These are phyloP conservation scores for Esox masquinongy DNA, from an alignment of 2,797 vertebrate species.

Conservation along the genomic window DNA sequence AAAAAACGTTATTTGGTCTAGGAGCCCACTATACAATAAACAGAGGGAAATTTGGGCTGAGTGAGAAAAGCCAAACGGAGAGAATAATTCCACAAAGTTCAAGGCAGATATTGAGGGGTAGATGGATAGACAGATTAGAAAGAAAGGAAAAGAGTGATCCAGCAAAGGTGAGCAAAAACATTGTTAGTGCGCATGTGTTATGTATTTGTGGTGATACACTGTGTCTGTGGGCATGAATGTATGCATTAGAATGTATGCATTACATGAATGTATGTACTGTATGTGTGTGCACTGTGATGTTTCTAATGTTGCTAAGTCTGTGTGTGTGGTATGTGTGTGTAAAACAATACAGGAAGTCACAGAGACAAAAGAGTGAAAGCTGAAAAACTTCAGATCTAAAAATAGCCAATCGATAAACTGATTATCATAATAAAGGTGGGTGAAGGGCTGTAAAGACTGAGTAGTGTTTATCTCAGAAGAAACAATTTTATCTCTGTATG, in stretches of 20 bases:
- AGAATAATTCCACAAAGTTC: too few species aligned
- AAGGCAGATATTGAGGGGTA: too few species aligned
- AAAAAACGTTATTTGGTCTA: too few species aligned
- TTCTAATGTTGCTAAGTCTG: background rate
- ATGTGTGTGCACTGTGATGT: background rate
- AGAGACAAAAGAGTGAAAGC: constrained; percentile 38
- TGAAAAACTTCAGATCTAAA: constrained; percentile 54
- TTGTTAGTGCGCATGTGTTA: too few species aligned
- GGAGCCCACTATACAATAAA: too few species aligned
- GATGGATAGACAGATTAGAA: too few species aligned
- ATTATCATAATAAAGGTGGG: constrained; percentile 67
- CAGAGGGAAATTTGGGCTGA: too few species aligned
- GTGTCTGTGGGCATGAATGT: constrained; percentile 30
- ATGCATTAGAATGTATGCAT: constrained; percentile 24
- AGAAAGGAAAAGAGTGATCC: too few species aligned
- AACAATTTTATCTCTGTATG: too few species aligned
- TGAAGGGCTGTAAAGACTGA: constrained; percentile 41
- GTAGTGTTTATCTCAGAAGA: constrained; percentile 7
- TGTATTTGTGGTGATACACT: background rate
- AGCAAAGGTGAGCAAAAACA: too few species aligned
- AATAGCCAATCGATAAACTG: constrained; percentile 61
- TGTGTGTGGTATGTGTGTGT: constrained; percentile 46
- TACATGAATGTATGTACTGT: constrained; percentile 29
- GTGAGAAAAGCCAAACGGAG: too few species aligned
- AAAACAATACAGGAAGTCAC: constrained; percentile 62